Evolutionary conservation across 2,888 invertebrate species (phyloP), one percentile per base, ranked within the genome.

Genomic region (Lordiphosa andalusiaca): DNA sequence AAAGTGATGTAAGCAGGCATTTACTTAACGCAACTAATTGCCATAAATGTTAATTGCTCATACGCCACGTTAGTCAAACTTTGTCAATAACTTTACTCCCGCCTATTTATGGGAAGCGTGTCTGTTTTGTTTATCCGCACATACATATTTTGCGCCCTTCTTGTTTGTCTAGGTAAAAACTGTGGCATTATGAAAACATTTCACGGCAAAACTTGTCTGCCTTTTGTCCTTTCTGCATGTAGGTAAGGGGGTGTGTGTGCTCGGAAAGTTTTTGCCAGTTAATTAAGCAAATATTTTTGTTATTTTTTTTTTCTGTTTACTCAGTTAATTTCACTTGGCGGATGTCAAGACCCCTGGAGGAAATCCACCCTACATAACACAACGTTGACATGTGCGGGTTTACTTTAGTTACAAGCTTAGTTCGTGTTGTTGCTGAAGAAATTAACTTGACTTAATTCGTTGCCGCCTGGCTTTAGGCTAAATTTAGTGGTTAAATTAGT

Each of bases 11-110:
- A 44, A 44, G 37, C 13, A 37, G n/a, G 42, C 36, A 46, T 44
- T 44, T 44, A 25, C 44, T 38, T 38, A 30, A 30, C 30, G 60
- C 81, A 77, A 84, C 84, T 84, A 82, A 80, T 80, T 67, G 64
- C 64, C 82, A 82, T 84, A 82, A 80, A 80, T 84, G 84, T 74
- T 80, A 82, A 82, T 75, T 84, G 83, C 83, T 69, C 83, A 84
- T 75, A 82, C 84, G 84, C 72, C 84, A 57, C 67, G 78, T 81
- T 67, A 47, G 53, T 21, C 64, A 69, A 75, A 44, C 70, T 54
- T 54, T 73, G 71, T 74, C 71, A 72, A 73, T 71, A 71, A 50
- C 39, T 63, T 59, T 48, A 2, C 30, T 25, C 36, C 16, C 25
- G 40, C 33, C 53, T 63, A 69, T 61, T 59, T 55, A 60, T 60